Percentiles rank a stretch among this genome's conserved stretches.
Conservation (phyloP, 2,888 invertebrate genomes). For the Nipponacmea schrenckii region DNA sequence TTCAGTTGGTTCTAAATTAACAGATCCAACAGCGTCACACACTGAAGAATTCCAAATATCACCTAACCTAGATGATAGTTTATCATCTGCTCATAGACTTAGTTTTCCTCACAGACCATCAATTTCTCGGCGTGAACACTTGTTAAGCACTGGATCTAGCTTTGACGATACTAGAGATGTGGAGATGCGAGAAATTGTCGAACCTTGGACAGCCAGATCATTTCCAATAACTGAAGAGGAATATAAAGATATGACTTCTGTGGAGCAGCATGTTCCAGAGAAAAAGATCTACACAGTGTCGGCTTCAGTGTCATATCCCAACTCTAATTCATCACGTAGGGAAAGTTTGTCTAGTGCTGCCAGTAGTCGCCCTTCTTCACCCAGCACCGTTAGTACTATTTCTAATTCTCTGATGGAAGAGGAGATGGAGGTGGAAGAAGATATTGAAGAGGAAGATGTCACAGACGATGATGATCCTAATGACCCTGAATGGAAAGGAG, state of each 20-base stretch:
- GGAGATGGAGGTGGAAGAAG: no score
- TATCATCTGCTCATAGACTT: slow-evolving; percentile 31
- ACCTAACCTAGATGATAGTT: slow-evolving; percentile 16
- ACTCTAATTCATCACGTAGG: slow-evolving; percentile 17
- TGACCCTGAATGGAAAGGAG: slow-evolving; percentile 63
- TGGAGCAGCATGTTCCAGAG: slow-evolving; percentile 25
- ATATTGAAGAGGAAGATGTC: no score
- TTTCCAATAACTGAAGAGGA: slow-evolving; percentile 60
- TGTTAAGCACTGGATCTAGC: slow-evolving; percentile 29
- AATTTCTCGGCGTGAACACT: slow-evolving; percentile 24
- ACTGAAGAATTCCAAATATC: background rate
- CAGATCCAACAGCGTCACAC: background rate
- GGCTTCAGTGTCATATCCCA: slow-evolving; percentile 25
- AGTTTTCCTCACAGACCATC: slow-evolving; percentile 23
- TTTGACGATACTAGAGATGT: slow-evolving; percentile 28
- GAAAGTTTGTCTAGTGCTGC: slow-evolving; percentile 22
- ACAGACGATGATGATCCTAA: slow-evolving; percentile 51
- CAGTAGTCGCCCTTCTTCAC: slow-evolving; percentile 44
- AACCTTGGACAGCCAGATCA: slow-evolving; percentile 53
- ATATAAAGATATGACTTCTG: slow-evolving; percentile 45
- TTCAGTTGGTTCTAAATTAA: slow-evolving; percentile 13
- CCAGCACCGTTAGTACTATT: slow-evolving; percentile 43
- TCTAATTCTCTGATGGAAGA: slow-evolving; percentile 38
- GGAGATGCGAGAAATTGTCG: slow-evolving; percentile 27
- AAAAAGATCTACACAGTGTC: slow-evolving; percentile 3